These are phyloP conservation scores for Diadophis punctatus DNA, from an alignment of 2,113 vertebrate genomes.

Conservation along the genomic window DNA sequence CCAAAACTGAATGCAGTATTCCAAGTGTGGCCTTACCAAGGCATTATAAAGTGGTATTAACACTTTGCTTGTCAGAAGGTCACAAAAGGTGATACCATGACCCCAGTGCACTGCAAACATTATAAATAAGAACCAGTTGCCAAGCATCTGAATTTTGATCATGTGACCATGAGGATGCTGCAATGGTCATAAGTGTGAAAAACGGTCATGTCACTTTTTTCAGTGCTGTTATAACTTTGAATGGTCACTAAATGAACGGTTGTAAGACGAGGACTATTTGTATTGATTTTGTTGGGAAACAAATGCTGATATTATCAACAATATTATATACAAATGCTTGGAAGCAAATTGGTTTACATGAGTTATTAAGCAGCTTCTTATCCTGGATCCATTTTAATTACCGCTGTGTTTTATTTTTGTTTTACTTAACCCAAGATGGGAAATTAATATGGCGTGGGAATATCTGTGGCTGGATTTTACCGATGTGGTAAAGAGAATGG, in stretches of 20 bases:
- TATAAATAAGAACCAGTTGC: background rate
- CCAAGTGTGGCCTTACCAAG: too few relatives aligned
- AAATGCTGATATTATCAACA: background rate
- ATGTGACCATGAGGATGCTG: background rate
- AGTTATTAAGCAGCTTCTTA: background rate
- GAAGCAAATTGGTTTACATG: background rate
- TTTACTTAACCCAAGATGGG: background rate
- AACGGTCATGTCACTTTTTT: background rate
- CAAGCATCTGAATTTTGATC: background rate
- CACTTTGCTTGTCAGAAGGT: background rate
- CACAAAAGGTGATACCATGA: background rate
- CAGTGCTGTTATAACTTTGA: background rate
- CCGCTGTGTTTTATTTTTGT: background rate
- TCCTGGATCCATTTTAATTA: background rate
- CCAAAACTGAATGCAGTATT: too few relatives aligned
- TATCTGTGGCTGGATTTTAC: background rate
- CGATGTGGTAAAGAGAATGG: background rate
- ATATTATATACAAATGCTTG: background rate
- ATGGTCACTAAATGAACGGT: background rate
- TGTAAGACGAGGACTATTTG: background rate
- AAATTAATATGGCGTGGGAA: background rate
- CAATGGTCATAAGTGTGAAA: background rate
- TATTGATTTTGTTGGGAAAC: background rate
- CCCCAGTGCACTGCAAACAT: background rate
- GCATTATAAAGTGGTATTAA: too few relatives aligned